phyloP scores from a whole-genome alignment of 2,888 invertebrate genomes.

The Petrophora chlorosata region DNA sequence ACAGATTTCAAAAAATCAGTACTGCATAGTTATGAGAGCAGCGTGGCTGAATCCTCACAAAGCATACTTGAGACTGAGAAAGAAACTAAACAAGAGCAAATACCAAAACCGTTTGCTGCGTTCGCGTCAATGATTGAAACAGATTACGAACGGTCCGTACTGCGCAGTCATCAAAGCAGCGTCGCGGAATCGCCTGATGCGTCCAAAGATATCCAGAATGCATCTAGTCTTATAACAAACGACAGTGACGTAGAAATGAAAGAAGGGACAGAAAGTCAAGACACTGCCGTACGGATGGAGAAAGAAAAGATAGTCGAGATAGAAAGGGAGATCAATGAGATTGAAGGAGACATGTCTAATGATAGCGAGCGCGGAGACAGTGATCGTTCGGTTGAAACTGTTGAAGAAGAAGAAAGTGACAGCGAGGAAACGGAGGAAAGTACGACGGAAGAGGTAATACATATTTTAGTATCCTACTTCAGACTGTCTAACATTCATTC shows the following conservation, averaged over 20 bases:
- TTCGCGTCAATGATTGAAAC: constrained; percentile 54
- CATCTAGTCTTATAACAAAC: constrained; percentile 69
- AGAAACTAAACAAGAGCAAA: constrained; percentile 30
- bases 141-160: constrained; percentile 60
- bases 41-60: constrained; percentile 47
- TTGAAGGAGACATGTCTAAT: constrained; percentile 69
- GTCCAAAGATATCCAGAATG: constrained; percentile 37
- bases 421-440: no score
- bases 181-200: constrained; percentile 46
- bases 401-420: constrained; percentile 28
- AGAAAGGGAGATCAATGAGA: constrained; percentile 73
- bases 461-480: neutral
- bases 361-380: constrained; percentile 38
- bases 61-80: constrained; percentile 41
- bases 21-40: constrained; percentile 57
- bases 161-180: constrained; percentile 59
- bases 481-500: no score
- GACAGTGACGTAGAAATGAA: constrained; percentile 66
- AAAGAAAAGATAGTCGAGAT: constrained; percentile 73
- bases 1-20: constrained; percentile 63
- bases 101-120: constrained; percentile 42
- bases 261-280: constrained; percentile 26
- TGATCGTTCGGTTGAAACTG: constrained; percentile 34
- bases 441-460: constrained; percentile 35
- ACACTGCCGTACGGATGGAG: constrained; percentile 59